Base-by-base conservation (phyloP, 2,797 vertebrate genomes). In the Propithecus deckenii region DNA sequence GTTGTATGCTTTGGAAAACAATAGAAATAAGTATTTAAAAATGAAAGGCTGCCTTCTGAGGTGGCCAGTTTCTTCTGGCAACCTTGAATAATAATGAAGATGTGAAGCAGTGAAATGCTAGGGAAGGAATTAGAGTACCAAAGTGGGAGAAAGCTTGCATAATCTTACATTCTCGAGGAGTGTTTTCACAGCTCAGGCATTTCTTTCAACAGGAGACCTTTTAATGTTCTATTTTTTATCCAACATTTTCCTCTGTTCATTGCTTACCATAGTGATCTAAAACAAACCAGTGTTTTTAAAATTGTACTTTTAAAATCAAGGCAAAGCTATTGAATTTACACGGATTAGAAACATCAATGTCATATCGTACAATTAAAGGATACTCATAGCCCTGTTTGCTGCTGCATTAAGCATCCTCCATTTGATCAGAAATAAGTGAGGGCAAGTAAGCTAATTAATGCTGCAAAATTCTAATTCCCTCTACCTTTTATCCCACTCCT, bases 391-490 rank as follows among this genome's bases (percentile, higher is more conserved):
- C 75, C 91, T 97, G 79, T 95, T 94, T 95, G 96, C 65, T 41
- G 93, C 50, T 87, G 48, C 78, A 93, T 90, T 69, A 85, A 97
- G 81, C 80, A 95, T 97, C 74, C 95, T 98, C 80, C 89, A 76
- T 97, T 97, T 97, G 94, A 98, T 98, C 83, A 98, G 90, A 97
- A 98, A 94, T 93, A 97, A 98, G 95, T 8, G 55, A 91, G 50
- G 96, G 80, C 87, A 97, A 98, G 97, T 81, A 96, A 98, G 95
- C 86, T 97, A 98, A 98, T 98, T 98, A 98, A 98, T 96, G 0
- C 0, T 75, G 79, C 65, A 93, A 67, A 97, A 93, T 97, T 95
- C 1, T 3, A 98, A 98, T 98, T 98, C 96, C 84, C 76, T 96
- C 91, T 61, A 95, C 96, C 97, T 95, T 98, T 96, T 96, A 96